Conservation (phyloP, 2,113 vertebrate genomes). For the Zosterops hypoxanthus region DNA sequence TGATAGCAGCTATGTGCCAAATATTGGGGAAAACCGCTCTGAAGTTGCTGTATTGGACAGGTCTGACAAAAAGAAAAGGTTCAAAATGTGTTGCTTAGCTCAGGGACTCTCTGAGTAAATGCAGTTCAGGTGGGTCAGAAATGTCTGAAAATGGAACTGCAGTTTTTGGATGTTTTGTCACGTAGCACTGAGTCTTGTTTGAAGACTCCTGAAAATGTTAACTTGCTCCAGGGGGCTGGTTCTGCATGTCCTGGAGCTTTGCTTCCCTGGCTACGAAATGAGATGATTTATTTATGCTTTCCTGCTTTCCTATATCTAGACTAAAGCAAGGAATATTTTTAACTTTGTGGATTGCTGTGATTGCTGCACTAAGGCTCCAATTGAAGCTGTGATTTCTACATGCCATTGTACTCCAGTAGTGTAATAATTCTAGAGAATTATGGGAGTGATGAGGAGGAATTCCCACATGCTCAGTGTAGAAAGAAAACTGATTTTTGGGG, state of each 20-base stretch:
- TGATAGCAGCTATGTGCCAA: neutral
- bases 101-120: neutral
- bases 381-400: neutral
- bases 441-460: neutral
- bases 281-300: neutral
- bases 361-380: neutral
- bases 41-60: neutral
- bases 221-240: neutral
- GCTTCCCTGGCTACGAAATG: neutral
- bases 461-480: neutral
- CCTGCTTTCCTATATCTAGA: neutral
- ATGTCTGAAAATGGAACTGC: neutral
- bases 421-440: neutral
- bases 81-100: neutral
- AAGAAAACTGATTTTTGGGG: fast-evolving
- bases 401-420: neutral
- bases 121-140: neutral
- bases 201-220: neutral
- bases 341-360: neutral
- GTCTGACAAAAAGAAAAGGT: neutral
- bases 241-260: neutral
- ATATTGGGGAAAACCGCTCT: neutral
- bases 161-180: neutral
- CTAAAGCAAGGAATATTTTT: neutral
- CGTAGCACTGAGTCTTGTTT: neutral